phyloP scores from a whole-genome alignment of 2,113 vertebrate genomes.

The Chamaetylas fuelleborni region DNA sequence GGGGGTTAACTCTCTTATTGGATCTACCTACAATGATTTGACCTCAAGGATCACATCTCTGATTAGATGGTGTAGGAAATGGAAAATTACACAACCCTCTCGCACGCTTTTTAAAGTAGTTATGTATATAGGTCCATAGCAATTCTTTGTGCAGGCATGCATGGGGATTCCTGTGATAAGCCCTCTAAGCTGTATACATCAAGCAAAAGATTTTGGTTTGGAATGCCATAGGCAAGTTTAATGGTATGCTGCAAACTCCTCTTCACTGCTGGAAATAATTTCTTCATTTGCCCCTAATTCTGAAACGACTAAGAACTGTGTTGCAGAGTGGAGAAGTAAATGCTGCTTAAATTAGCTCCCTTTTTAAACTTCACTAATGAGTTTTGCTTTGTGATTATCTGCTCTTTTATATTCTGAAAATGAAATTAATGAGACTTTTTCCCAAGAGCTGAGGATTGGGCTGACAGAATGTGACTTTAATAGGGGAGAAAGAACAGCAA shows the following conservation, averaged over 20 bases:
- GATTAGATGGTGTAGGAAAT: neutral
- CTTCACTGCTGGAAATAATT: neutral
- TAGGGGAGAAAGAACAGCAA: neutral
- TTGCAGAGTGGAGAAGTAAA: neutral
- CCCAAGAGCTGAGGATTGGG: neutral
- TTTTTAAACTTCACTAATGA: neutral
- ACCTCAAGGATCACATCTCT: neutral
- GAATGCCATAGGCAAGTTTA: neutral
- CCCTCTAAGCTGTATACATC: neutral
- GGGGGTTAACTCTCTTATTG: neutral
- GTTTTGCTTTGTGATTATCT: neutral
- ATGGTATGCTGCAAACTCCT: neutral
- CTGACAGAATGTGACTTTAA: slow-evolving; percentile 50
- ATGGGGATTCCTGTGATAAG: neutral
- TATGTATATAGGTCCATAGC: neutral
- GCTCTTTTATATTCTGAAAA: slow-evolving; percentile 32
- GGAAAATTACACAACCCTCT: neutral
- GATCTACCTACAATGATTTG: slow-evolving; percentile 38
- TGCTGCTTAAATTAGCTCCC: slow-evolving; percentile 4
- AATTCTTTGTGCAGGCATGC: neutral
- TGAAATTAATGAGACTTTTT: slow-evolving; percentile 44
- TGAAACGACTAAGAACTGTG: accelerated
- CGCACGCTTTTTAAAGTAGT: neutral
- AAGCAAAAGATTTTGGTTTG: neutral
- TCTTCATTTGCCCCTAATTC: neutral